Evolutionary conservation across 1,140 invertebrate species (phyloP).

Genomic region (Lethocerus indicus): DNA sequence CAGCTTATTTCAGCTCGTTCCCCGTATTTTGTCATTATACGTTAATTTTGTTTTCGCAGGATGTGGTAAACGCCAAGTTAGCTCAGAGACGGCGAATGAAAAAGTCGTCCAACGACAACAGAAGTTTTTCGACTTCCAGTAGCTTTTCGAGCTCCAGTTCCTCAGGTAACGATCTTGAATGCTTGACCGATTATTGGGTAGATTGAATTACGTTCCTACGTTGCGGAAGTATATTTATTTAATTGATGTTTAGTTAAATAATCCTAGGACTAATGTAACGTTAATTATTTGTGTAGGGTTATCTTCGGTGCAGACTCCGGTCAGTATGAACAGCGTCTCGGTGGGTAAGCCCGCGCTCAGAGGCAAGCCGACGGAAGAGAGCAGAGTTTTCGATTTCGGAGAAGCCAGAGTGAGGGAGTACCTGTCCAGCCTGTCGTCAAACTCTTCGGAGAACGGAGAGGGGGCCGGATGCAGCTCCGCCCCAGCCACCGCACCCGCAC

Average conservation of each 20-base stretch:
- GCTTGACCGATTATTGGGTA: not conserved
- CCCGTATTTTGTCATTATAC: too few relatives aligned
- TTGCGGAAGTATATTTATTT: too few relatives aligned
- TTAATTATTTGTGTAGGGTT: slow-evolving; percentile 20
- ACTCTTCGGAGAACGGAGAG: slow-evolving; percentile 20
- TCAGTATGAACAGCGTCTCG: slow-evolving; percentile 11
- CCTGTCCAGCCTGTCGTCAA: slow-evolving; percentile 29
- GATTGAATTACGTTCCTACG: not conserved
- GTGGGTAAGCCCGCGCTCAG: slow-evolving; percentile 4
- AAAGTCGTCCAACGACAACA: slow-evolving; percentile 32
- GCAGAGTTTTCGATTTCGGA: slow-evolving; percentile 31
- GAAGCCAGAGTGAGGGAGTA: slow-evolving; percentile 35
- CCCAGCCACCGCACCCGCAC: not conserved
- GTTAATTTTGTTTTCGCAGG: slow-evolving; percentile 22
- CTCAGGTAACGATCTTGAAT: slow-evolving; percentile 19
- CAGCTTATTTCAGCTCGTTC: too few relatives aligned
- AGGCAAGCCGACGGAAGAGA: slow-evolving; percentile 17
- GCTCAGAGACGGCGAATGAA: slow-evolving; percentile 50
- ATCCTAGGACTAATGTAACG: not conserved
- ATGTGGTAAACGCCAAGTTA: slow-evolving; percentile 48
- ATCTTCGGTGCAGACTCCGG: slow-evolving; percentile 22
- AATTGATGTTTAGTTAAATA: too few relatives aligned
- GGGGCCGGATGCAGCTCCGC: not conserved
- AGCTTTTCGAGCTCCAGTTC: slow-evolving; percentile 30
- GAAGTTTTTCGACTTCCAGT: slow-evolving; percentile 26